These are phyloP conservation scores for Rhagium mordax DNA, from an alignment of 2,888 invertebrate genomes.

Conservation along the genomic window DNA sequence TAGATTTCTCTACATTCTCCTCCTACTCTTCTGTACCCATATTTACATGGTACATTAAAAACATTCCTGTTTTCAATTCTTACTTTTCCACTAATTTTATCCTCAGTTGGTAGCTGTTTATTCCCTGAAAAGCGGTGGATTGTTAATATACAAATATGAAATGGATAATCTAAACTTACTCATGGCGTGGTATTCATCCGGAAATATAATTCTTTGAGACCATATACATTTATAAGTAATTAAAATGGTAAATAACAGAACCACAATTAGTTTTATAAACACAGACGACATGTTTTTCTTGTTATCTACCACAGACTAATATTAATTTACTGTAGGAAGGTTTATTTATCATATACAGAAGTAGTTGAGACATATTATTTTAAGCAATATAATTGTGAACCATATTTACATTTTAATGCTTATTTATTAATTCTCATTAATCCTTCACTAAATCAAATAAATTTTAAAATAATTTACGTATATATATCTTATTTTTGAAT, in stretches of 20 bases:
- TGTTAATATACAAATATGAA: neutral
- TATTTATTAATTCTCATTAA: no score
- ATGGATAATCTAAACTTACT: neutral
- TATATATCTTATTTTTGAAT: no score
- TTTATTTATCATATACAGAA: neutral
- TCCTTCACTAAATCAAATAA: no score
- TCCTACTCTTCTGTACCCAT: neutral
- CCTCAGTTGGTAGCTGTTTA: neutral
- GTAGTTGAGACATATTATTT: neutral
- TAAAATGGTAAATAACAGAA: neutral
- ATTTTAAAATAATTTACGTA: no score
- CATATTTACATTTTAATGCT: no score
- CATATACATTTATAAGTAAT: neutral
- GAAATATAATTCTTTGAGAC: neutral
- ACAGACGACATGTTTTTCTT: neutral
- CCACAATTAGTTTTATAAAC: neutral
- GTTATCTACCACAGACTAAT: neutral
- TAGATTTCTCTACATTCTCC: neutral
- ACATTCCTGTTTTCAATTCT: neutral
- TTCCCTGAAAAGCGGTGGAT: no score
- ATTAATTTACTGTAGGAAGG: neutral
- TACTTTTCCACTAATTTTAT: neutral
- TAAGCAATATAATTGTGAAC: no score
- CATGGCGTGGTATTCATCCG: neutral
- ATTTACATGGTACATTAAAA: neutral